A percentile compares a stretch with the other conserved stretches of the same genome.
These are phyloP conservation scores for Trogon surrucura DNA, from an alignment of 2,113 vertebrate species.

Conservation along the genomic window DNA sequence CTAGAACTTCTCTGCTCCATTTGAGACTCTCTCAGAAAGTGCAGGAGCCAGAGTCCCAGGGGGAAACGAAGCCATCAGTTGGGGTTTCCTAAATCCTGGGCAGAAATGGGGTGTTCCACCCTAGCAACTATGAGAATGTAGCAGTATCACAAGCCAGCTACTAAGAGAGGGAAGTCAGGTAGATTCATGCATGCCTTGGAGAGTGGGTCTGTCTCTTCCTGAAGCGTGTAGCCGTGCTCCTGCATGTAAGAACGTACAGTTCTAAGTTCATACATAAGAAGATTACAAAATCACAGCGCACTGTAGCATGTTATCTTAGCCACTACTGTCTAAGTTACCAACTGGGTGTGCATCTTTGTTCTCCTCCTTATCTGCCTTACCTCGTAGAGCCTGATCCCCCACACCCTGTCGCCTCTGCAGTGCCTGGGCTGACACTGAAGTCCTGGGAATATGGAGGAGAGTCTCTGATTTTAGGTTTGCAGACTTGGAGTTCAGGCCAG, in stretches of 20 bases:
- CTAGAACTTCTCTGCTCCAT: background rate
- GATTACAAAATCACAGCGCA: background rate
- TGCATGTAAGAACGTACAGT: rapidly evolving
- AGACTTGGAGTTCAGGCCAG: background rate
- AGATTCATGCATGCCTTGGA: background rate
- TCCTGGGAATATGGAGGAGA: background rate
- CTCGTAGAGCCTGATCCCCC: background rate
- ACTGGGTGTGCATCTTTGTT: background rate
- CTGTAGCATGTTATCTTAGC: rapidly evolving
- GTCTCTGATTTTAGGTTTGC: background rate
- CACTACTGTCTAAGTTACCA: background rate
- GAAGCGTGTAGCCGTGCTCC: background rate
- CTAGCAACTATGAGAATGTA: background rate
- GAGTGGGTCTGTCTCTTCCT: background rate
- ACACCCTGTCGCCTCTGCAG: background rate
- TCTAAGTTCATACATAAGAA: background rate
- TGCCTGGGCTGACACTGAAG: background rate
- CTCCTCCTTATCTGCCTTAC: background rate
- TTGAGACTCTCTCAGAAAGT: background rate
- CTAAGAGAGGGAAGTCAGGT: background rate
- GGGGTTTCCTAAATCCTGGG: background rate
- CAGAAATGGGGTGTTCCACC: background rate
- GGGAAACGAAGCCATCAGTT: background rate
- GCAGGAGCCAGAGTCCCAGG: background rate
- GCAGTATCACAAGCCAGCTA: background rate